Evolutionary conservation across 2,113 vertebrate species (phyloP).

Genomic region (Megaleporinus macrocephalus): DNA sequence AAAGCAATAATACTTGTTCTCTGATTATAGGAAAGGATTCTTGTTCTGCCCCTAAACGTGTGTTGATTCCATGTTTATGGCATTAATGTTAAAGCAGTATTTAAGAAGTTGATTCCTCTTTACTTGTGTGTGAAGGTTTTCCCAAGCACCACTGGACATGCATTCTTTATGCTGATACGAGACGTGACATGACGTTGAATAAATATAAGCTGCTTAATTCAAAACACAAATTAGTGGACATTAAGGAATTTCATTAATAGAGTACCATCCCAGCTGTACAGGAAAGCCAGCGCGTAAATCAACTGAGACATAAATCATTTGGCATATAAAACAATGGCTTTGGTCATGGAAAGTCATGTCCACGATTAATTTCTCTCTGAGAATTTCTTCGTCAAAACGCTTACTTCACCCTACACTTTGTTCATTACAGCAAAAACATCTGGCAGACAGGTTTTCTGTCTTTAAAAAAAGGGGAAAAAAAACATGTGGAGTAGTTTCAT

Average conservation of each 20-base stretch:
- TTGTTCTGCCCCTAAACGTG: background rate
- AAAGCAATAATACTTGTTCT: too few species aligned
- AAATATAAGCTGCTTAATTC: slow-evolving; percentile 42
- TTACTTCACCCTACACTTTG: slow-evolving; percentile 88
- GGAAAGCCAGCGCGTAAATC: slow-evolving; percentile 58
- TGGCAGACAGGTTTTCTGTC: slow-evolving; percentile 81
- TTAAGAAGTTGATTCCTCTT: slow-evolving; percentile 9
- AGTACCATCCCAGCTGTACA: slow-evolving; percentile 40
- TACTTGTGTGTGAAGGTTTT: background rate
- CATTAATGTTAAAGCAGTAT: slow-evolving; percentile 11
- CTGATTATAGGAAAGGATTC: too few species aligned
- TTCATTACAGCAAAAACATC: slow-evolving; percentile 89
- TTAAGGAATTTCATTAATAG: slow-evolving; percentile 38
- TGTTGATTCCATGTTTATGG: background rate
- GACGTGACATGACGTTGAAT: slow-evolving; percentile 41
- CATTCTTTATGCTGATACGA: slow-evolving; percentile 52
- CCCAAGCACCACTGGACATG: slow-evolving; percentile 5
- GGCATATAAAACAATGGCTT: slow-evolving; percentile 72
- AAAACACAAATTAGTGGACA: slow-evolving; percentile 39
- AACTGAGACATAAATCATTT: slow-evolving; percentile 69
- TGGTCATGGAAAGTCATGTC: slow-evolving; percentile 75
- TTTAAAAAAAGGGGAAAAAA: slow-evolving; percentile 48
- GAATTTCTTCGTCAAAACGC: slow-evolving; percentile 83
- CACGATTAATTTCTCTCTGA: slow-evolving; percentile 86
- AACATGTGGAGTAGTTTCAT: slow-evolving; percentile 79